Percentiles rank a stretch among this genome's conserved stretches.
phyloP scores from a whole-genome alignment of 1,140 invertebrate genomes.

The Ephestia elutella region DNA sequence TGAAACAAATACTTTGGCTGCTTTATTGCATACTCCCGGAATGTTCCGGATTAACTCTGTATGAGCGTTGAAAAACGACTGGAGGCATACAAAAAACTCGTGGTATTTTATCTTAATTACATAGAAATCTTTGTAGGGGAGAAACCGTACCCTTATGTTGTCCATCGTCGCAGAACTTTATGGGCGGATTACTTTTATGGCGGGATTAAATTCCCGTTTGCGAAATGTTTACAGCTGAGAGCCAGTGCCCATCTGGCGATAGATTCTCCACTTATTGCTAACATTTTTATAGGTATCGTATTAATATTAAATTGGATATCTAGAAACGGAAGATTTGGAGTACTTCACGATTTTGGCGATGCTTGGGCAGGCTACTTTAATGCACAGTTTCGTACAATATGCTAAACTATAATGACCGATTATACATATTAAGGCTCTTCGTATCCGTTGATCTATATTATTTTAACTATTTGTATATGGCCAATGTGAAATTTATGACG shows the following conservation, averaged over 20 bases:
- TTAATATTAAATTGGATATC: background rate
- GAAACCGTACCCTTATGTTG: slow-evolving; percentile 71
- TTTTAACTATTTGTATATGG: too few relatives aligned
- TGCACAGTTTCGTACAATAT: too few relatives aligned
- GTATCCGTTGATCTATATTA: too few relatives aligned
- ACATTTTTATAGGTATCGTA: background rate
- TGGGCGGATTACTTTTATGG: slow-evolving; percentile 72
- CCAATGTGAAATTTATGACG: too few relatives aligned
- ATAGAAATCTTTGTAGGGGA: slow-evolving; percentile 67
- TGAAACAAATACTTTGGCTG: slow-evolving; percentile 69
- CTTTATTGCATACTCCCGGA: slow-evolving; percentile 71
- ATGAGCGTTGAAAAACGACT: slow-evolving; percentile 67
- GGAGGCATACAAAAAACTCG: slow-evolving; percentile 55
- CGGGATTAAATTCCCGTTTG: slow-evolving; percentile 68
- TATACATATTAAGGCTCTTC: too few relatives aligned
- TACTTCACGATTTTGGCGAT: too few relatives aligned
- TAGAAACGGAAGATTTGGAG: too few relatives aligned
- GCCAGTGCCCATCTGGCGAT: slow-evolving; percentile 51
- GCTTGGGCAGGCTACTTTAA: too few relatives aligned
- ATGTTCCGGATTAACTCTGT: slow-evolving; percentile 68
- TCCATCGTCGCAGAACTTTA: slow-evolving; percentile 73
- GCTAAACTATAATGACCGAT: too few relatives aligned
- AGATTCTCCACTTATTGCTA: slow-evolving; percentile 21
- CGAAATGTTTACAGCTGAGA: slow-evolving; percentile 63
- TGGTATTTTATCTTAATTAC: slow-evolving; percentile 73